Base-by-base conservation (phyloP, 2,113 vertebrate species). In the Eptesicus fuscus region DNA sequence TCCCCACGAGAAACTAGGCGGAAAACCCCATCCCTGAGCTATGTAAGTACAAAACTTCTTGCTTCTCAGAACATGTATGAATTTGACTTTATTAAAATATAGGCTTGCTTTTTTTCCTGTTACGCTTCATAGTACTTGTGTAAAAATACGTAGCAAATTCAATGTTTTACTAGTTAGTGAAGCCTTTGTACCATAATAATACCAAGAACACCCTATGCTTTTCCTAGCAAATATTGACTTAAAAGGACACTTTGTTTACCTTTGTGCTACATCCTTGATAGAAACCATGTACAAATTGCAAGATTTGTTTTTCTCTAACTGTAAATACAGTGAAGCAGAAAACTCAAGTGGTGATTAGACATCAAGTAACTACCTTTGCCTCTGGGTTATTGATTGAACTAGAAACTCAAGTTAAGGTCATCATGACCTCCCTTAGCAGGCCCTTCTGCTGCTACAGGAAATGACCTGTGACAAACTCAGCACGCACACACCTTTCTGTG, bases 191-290 rank as follows among this genome's bases (percentile, higher is more conserved):
- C 79, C 82, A 47, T 71, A 95, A 90, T 86, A 83, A 95, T 83
- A 91, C 91, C 97, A 71, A 95, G 97, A 98, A 98, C 91, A 96
- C 79, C 83, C 73, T 94, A 87, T 90, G 37, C 97, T 89, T 94
- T 90, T 78, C 28, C 80, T n/a, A 94, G 88, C 65, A 96, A 97
- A 90, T 96, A 92, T 40, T 95, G 77, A 95, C 12, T 93, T 89
- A 78, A 96, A 97, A 96, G 77, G 67, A 94, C 23, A 95, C 25
- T 96, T 96, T 59, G 90, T 97, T 98, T 97, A 91, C 35, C 51
- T 96, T 94, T 95, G 42, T 77, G 90, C 91, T 71, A 76, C 47
- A 82, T 86, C 94, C 93, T 97, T 87, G 95, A 94, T 90, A 94
- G 8, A 92, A 97, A 94, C 10, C 37, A 89, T 51, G 51, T 69